Conservation (phyloP, 2,113 vertebrate genomes). For the Misgurnus anguillicaudatus region DNA sequence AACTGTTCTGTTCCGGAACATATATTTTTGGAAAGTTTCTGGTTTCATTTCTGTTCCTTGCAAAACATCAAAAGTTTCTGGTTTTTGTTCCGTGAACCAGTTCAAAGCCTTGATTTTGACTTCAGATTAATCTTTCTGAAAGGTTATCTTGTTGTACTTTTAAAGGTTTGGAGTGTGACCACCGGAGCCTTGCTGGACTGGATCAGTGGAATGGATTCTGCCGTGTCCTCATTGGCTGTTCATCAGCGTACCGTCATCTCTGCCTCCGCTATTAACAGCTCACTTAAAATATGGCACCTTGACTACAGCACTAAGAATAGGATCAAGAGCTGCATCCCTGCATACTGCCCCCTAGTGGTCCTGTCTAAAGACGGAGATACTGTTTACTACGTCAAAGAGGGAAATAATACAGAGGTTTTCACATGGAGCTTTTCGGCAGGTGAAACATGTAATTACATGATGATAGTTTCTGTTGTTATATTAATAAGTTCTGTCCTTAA, state of each 20-base stretch:
- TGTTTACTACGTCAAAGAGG: constrained; percentile 72
- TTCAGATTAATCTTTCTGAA: not conserved
- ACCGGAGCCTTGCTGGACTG: constrained; percentile 72
- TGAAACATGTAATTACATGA: constrained; percentile 53
- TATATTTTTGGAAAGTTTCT: too few species aligned
- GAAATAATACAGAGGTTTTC: constrained; percentile 70
- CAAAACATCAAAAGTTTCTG: too few species aligned
- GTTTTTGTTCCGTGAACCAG: too few species aligned
- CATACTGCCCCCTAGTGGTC: constrained; percentile 63
- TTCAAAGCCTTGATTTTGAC: too few species aligned
- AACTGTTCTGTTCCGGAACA: too few species aligned
- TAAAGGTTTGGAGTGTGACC: constrained; percentile 82
- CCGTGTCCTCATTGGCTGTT: constrained; percentile 64
- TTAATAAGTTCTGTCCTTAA: too few species aligned
- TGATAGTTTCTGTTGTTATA: not conserved
- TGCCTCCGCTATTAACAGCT: constrained; percentile 61
- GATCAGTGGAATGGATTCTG: constrained; percentile 68
- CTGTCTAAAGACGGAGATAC: constrained; percentile 67
- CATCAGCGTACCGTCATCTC: constrained; percentile 67
- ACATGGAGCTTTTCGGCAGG: constrained; percentile 78
- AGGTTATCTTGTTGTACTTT: not conserved
- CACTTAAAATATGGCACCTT: constrained; percentile 76
- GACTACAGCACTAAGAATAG: constrained; percentile 57
- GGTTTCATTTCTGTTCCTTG: too few species aligned
- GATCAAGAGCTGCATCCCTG: constrained; percentile 61